Percentiles rank a stretch among this genome's conserved stretches.
Evolutionary conservation across 2,797 vertebrate genomes (phyloP).

Genomic region (Monodelphis domestica): DNA sequence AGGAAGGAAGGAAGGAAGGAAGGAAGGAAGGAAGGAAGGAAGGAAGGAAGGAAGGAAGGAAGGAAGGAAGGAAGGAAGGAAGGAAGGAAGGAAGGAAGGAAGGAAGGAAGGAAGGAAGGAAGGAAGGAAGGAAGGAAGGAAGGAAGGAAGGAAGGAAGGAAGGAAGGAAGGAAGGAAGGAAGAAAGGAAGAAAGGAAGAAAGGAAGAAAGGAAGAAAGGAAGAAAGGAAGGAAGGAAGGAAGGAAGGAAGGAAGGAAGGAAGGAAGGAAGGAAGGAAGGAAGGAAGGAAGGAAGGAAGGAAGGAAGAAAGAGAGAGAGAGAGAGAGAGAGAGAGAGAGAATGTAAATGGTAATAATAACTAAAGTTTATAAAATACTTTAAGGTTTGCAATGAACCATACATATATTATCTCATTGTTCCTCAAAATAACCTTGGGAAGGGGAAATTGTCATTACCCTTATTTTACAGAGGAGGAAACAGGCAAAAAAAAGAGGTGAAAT

Average conservation of each 20-base stretch:
- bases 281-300: not conserved
- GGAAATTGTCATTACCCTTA: not conserved
- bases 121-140: not conserved
- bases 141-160: conserved; percentile 16
- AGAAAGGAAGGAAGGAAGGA: conserved; percentile 3
- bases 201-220: not conserved
- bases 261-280: conserved; percentile 3
- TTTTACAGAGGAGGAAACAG: not conserved
- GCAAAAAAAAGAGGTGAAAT: not conserved
- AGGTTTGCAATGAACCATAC: too few relatives aligned
- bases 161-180: not conserved
- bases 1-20: too few relatives aligned
- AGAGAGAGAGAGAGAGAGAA: not conserved
- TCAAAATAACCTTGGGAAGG: not conserved
- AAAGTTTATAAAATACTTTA: not conserved
- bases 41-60: too few relatives aligned
- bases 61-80: too few relatives aligned
- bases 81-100: too few relatives aligned
- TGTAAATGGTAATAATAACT: not conserved
- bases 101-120: not conserved
- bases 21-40: too few relatives aligned
- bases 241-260: not conserved
- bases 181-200: conserved; percentile 17
- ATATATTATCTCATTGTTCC: not conserved
- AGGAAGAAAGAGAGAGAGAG: not conserved